These are phyloP conservation scores for Kryptolebias marmoratus DNA, from an alignment of 2,113 vertebrate species.

Conservation along the genomic window DNA sequence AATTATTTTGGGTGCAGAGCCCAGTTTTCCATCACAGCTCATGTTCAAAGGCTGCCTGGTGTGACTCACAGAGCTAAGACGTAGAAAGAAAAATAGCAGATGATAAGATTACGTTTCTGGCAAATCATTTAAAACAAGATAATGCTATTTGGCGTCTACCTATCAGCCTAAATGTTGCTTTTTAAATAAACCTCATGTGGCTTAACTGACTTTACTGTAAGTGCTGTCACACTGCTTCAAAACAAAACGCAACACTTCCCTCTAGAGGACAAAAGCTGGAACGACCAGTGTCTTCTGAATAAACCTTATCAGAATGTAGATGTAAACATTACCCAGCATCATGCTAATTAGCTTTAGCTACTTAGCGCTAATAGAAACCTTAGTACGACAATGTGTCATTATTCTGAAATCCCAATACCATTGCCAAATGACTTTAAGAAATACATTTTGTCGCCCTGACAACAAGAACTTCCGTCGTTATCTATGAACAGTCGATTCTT, in stretches of 20 bases:
- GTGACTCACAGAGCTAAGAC: slow-evolving; percentile 10
- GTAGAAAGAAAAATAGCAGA: slow-evolving; percentile 17
- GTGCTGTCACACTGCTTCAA: not conserved
- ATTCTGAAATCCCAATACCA: too few relatives aligned
- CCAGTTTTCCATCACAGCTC: slow-evolving; percentile 17
- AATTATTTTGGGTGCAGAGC: slow-evolving; percentile 6
- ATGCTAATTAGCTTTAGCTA: too few relatives aligned
- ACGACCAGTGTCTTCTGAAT: not conserved
- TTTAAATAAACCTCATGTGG: not conserved
- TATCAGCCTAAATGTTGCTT: not conserved
- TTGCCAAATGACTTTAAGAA: too few relatives aligned
- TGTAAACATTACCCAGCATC: too few relatives aligned
- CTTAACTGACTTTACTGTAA: not conserved
- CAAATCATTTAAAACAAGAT: slow-evolving; percentile 17
- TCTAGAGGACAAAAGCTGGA: slow-evolving; percentile 31
- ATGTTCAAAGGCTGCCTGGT: slow-evolving; percentile 16
- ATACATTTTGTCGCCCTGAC: too few relatives aligned
- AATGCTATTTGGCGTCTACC: not conserved
- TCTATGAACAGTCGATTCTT: too few relatives aligned
- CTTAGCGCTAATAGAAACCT: too few relatives aligned
- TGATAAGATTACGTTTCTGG: slow-evolving; percentile 5
- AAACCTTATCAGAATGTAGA: too few relatives aligned
- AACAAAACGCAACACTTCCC: slow-evolving; percentile 30
- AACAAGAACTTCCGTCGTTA: too few relatives aligned
- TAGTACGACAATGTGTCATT: too few relatives aligned